These are phyloP conservation scores for Brevipalpus yothersi DNA, from an alignment of 1,140 invertebrate species.

Conservation along the genomic window DNA sequence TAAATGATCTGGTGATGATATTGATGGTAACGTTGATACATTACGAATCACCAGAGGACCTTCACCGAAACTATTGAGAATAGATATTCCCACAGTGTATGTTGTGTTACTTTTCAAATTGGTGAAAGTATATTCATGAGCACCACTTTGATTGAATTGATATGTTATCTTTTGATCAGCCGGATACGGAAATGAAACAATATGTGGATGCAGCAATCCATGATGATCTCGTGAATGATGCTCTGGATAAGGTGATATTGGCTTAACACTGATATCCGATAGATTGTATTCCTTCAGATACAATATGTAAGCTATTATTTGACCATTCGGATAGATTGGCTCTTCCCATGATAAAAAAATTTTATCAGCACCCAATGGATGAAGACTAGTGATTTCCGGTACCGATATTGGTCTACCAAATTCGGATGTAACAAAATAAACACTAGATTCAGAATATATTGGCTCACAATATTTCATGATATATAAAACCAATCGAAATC, in stretches of 20 bases:
- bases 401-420: slow-evolving; percentile 11
- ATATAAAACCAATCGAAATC: slow-evolving; percentile 56
- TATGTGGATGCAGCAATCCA: too few relatives aligned
- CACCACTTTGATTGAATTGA: neutral
- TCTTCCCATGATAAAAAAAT: slow-evolving; percentile 65
- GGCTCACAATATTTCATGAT: slow-evolving; percentile 21
- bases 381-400: slow-evolving; percentile 35
- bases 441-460: neutral
- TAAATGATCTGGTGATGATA: too few relatives aligned
- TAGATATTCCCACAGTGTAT: slow-evolving; percentile 47
- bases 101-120: slow-evolving; percentile 42
- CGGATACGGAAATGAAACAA: slow-evolving; percentile 3
- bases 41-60: slow-evolving; percentile 32
- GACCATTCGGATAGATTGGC: slow-evolving; percentile 59
- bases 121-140: slow-evolving; percentile 44
- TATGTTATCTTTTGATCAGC: neutral
- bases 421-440: neutral
- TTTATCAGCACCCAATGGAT: slow-evolving; percentile 49
- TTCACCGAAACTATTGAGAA: slow-evolving; percentile 51
- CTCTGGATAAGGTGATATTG: neutral
- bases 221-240: slow-evolving; percentile 6
- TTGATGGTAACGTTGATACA: neutral
- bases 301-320: slow-evolving; percentile 54
- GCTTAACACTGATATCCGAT: neutral
- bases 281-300: slow-evolving; percentile 30